A percentile compares a stretch with the other conserved stretches of the same genome.
These are phyloP conservation scores for Mustela nigripes DNA, from an alignment of 2,113 vertebrate species.

Conservation along the genomic window DNA sequence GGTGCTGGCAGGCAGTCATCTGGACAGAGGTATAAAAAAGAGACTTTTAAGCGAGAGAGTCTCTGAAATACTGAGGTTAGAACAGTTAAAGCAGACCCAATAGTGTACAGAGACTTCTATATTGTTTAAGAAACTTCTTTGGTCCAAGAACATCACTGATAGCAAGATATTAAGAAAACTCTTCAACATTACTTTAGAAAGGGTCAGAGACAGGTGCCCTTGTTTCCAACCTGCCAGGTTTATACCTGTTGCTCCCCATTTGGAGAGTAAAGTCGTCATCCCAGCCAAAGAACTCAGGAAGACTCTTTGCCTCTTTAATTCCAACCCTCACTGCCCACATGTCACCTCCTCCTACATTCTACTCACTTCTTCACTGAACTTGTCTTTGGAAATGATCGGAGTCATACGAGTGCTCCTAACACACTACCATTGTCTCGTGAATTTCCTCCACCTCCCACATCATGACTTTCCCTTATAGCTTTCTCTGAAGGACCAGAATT, in stretches of 20 bases:
- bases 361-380: not conserved
- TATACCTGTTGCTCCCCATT: not conserved
- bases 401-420: not conserved
- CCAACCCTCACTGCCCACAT: not conserved
- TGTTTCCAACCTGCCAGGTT: not conserved
- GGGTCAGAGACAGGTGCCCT: too few relatives aligned
- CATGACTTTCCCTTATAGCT: not conserved
- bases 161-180: slow-evolving; percentile 33
- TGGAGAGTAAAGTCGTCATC: not conserved
- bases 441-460: not conserved
- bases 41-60: not conserved
- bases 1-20: not conserved
- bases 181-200: not conserved
- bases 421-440: not conserved
- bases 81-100: not conserved
- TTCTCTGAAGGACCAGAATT: not conserved
- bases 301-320: not conserved
- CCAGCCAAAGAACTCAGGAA: not conserved
- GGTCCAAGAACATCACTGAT: not conserved
- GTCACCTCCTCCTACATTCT: not conserved
- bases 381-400: not conserved
- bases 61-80: not conserved
- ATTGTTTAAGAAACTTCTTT: not conserved
- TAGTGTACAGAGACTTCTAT: not conserved
- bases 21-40: not conserved